Percentiles rank a stretch among this genome's conserved stretches.
phyloP scores from a whole-genome alignment of 2,113 vertebrate genomes.

The Elachura formosa region DNA sequence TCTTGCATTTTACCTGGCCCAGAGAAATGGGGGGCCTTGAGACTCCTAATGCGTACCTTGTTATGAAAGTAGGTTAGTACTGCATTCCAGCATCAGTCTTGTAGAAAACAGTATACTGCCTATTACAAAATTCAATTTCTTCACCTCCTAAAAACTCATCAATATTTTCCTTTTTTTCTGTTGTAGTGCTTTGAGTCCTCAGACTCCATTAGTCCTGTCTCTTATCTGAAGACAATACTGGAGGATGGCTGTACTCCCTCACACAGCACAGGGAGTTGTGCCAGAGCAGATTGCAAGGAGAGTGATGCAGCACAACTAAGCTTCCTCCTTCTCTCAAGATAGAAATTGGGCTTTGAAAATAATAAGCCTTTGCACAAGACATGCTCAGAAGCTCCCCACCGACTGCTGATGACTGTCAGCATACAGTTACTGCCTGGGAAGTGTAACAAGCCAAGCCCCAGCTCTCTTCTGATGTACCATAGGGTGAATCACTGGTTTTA shows the following conservation, averaged over 20 bases:
- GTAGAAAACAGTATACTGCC: background rate
- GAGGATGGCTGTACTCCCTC: background rate
- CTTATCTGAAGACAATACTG: accelerated
- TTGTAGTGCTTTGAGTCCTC: background rate
- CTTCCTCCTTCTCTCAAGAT: slow-evolving; percentile 33
- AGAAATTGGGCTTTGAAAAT: slow-evolving; percentile 32
- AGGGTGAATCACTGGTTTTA: background rate
- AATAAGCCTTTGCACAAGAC: slow-evolving; percentile 9
- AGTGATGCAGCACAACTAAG: slow-evolving; percentile 2
- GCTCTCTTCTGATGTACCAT: background rate
- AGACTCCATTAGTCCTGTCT: background rate
- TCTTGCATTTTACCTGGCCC: background rate
- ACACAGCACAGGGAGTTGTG: background rate
- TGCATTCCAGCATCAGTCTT: background rate
- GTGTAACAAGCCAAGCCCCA: background rate
- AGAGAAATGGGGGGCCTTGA: background rate
- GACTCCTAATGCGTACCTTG: background rate
- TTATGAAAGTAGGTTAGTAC: background rate
- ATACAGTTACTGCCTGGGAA: slow-evolving; percentile 28
- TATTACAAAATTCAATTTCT: background rate
- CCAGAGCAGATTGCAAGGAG: slow-evolving; percentile 28
- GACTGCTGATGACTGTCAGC: slow-evolving; percentile 33
- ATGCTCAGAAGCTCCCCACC: slow-evolving; percentile 50
- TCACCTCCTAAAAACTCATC: background rate
- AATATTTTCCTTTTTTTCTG: background rate